Evolutionary conservation across 2,888 invertebrate species (phyloP), one percentile per base, ranked within the genome.

Genomic region (Apodemia zela): DNA sequence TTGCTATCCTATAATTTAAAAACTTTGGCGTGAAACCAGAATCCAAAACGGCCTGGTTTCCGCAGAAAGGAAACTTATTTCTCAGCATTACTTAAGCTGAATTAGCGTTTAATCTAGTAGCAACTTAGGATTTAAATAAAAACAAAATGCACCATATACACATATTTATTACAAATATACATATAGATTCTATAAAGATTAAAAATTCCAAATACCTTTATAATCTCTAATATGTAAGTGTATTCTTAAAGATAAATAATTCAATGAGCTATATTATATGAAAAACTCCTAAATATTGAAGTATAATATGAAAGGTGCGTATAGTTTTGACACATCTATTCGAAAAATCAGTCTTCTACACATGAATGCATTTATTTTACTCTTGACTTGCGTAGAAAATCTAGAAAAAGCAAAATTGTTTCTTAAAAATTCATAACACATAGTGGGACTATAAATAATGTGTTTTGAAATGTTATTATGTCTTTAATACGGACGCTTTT

Each of bases 341-440:
- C 74, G 76, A 82, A 82, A 84, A 87, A 87, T 89, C 90, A 90
- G 90, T 90, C 90, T 90, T 89, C 79, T 78, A 84, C 78, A 76
- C 84, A 33, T 86, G 87, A 89, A 88, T 89, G 82, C 86, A 75
- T 79, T 71, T 49, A 45, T 45, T 45, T n/a, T 0, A 45, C n/a
- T 6, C 11, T 45, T 45, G 7, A 45, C 7, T 45, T 7, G 45
- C 45, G 45, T n/a, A n/a, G 45, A 15, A 45, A 45, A 45, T n/a
- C n/a, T n/a, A 45, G 45, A n/a, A 45, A 45, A 45, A 45, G n/a
- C 45, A 45, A 45, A 45, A n/a, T 45, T 6, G 15, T n/a, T 15
- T 25, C 25, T 35, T 63, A 38, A 51, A 38, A 45, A 45, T 45
- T n/a, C n/a, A n/a, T 1, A 45, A 45, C 45, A n/a, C 15, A 0